Evolutionary conservation across 1,140 invertebrate species (phyloP).

Genomic region (Nylanderia fulva): DNA sequence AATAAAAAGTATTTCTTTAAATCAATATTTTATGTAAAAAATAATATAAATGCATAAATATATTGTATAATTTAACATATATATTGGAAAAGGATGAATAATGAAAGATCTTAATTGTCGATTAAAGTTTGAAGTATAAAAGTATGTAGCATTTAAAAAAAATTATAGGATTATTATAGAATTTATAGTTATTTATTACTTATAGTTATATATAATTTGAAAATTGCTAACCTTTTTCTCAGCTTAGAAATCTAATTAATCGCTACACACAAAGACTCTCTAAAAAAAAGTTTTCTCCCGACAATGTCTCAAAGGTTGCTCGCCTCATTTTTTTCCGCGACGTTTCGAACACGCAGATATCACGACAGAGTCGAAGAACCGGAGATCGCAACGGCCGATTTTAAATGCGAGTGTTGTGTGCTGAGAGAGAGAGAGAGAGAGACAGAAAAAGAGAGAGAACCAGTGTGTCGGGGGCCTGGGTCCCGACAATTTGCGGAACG

Average conservation of each 20-base stretch:
- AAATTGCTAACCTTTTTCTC: too few relatives aligned
- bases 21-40: not conserved
- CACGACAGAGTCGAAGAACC: not conserved
- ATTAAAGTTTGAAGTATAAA: not conserved
- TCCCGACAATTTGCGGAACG: slow-evolving; percentile 80
- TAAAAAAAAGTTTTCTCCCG: slow-evolving; percentile 2
- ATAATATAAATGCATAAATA: not conserved
- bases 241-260: not conserved
- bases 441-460: not conserved
- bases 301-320: not conserved
- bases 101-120: not conserved
- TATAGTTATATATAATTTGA: too few relatives aligned
- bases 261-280: not conserved
- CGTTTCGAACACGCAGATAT: slow-evolving; percentile 31
- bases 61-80: not conserved
- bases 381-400: slow-evolving; percentile 65
- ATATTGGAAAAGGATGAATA: not conserved
- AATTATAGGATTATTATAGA: not conserved
- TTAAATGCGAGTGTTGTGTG: slow-evolving; percentile 66
- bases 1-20: not conserved
- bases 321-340: slow-evolving; percentile 28
- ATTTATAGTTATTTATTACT: not conserved
- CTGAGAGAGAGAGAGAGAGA: not conserved
- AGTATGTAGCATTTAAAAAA: not conserved
- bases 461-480: slow-evolving; percentile 23